Base-by-base conservation (phyloP, 2,888 invertebrate genomes). In the Drosophila stalkeri region DNA sequence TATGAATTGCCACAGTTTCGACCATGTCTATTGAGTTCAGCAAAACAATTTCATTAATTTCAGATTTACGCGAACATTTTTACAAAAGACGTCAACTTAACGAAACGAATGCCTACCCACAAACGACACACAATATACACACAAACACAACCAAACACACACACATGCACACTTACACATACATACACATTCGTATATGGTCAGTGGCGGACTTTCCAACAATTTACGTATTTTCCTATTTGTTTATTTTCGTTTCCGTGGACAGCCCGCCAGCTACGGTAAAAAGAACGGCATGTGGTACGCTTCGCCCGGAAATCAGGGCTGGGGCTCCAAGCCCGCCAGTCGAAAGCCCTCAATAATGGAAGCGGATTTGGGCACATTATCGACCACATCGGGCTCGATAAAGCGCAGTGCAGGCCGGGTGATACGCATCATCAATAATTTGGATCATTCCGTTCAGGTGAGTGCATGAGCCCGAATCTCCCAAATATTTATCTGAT, bases 361-460 rank as follows among this genome's bases (percentile, higher is more conserved):
- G 78, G 97, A 97, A 93, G 96, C 96, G 62, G 96, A 96, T 90
- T 90, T 93, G 85, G 92, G 93, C 82, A 96, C 95, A 55, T 96
- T 97, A 62, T 95, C 95, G 70, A 95, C 94, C 93, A 94, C 94
- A 91, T 94, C 93, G 80, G 94, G 93, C 77, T 93, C 93, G 75
- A 94, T 95, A 91, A 97, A 97, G 90, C 96, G 97, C 14, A 95
- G 96, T 85, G 97, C 97, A 72, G 97, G 97, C 56, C 94, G 97
- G 83, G 97, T 98, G 84, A 98, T 99, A 92, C 95, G 98, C 83
- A 97, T 99, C 91, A 97, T 98, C 91, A 98, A 98, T 93, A 98
- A 98, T 93, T 96, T 97, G 94, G 97, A 98, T 93, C 97, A 98
- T 92, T 96, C 97, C 44, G 96, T 97, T 87, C 97, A 97, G 95